phyloP scores from a whole-genome alignment of 2,888 invertebrate genomes.

The Dynastes maya region DNA sequence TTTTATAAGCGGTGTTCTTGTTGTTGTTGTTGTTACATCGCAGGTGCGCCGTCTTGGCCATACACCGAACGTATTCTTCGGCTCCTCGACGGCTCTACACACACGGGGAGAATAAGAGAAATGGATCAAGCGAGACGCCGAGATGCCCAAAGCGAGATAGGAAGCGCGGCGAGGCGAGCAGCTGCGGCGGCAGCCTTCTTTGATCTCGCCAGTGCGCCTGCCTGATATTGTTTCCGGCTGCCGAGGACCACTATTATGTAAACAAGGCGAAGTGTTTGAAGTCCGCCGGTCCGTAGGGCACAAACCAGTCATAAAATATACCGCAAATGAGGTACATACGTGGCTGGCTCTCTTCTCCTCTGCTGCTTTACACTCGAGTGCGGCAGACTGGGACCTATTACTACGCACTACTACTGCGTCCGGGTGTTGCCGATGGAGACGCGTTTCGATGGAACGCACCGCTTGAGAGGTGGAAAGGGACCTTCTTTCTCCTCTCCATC shows the following conservation, averaged over 20 bases:
- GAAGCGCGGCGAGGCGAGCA: slow-evolving; percentile 60
- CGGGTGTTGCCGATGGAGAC: neutral
- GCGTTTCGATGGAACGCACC: neutral
- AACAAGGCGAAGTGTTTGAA: slow-evolving; percentile 78
- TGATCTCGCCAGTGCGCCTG: slow-evolving; percentile 69
- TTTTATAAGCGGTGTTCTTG: slow-evolving; percentile 3
- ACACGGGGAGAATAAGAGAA: slow-evolving; percentile 18
- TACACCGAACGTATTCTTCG: neutral
- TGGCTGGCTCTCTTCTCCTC: slow-evolving; percentile 9
- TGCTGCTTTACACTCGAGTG: slow-evolving; percentile 31
- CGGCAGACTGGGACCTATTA: slow-evolving; percentile 23
- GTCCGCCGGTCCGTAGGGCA: slow-evolving; percentile 73
- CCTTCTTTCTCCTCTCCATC: no score
- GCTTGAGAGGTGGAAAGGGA: neutral
- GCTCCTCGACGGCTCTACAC: neutral
- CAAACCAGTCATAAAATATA: slow-evolving; percentile 68
- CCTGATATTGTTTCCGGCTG: slow-evolving; percentile 73
- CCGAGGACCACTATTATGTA: slow-evolving; percentile 81
- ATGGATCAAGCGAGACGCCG: slow-evolving; percentile 41
- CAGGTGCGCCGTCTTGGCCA: slow-evolving; percentile 21
- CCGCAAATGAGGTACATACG: slow-evolving; percentile 66
- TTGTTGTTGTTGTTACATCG: slow-evolving; percentile 34
- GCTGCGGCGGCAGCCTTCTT: slow-evolving; percentile 68
- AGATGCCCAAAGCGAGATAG: slow-evolving; percentile 55
- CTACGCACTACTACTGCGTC: neutral